These are phyloP conservation scores for Catostylus mosaicus DNA, from an alignment of 30 jellyfish, hydroid and myxozoan genomes.

Conservation along the genomic window DNA sequence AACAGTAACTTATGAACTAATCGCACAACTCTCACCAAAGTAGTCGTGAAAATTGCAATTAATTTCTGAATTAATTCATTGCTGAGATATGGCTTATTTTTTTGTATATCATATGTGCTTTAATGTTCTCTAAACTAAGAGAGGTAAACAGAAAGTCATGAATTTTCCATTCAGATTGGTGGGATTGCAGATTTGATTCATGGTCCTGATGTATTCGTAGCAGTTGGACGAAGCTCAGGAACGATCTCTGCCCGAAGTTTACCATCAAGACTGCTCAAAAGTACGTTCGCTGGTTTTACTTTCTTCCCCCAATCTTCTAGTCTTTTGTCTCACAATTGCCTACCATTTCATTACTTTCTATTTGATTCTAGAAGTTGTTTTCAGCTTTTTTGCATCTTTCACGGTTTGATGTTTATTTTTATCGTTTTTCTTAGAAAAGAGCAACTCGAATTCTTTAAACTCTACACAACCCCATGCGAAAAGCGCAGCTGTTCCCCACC, in stretches of 20 bases:
- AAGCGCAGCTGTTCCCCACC: slow-evolving; percentile 35
- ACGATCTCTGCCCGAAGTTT: slow-evolving; percentile 58
- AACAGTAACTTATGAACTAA: no score
- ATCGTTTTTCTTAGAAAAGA: not conserved
- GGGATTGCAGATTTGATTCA: slow-evolving; percentile 57
- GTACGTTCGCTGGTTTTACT: slow-evolving; percentile 21
- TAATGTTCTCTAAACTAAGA: no score
- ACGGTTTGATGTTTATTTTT: no score
- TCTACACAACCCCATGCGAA: slow-evolving; percentile 1
- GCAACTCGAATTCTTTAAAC: not conserved
- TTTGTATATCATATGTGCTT: no score
- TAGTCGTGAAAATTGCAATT: no score
- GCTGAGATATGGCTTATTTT: no score
- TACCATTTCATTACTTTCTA: no score
- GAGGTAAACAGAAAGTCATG: no score
- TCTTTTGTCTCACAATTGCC: not conserved
- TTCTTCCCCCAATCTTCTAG: not conserved
- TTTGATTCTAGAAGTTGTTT: no score
- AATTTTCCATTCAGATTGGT: slow-evolving; percentile 58
- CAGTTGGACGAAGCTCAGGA: slow-evolving; percentile 61
- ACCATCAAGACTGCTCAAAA: slow-evolving; percentile 57
- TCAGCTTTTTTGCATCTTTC: no score
- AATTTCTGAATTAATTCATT: no score
- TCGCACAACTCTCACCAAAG: no score
- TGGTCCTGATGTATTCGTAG: slow-evolving; percentile 75